phyloP scores from a whole-genome alignment of 2,797 vertebrate genomes.

The Potorous gilbertii region DNA sequence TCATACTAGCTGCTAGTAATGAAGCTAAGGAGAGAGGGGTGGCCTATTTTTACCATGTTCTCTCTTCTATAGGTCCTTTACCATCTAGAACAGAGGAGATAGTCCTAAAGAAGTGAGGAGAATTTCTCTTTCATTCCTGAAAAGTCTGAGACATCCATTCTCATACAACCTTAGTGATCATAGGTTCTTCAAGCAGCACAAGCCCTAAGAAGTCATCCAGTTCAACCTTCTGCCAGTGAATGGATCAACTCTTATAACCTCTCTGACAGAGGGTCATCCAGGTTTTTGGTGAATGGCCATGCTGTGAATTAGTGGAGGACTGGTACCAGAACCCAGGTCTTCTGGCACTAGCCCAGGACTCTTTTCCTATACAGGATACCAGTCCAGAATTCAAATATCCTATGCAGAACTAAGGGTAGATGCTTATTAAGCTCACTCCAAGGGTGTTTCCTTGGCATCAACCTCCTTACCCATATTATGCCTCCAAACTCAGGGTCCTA shows the following conservation, averaged over 20 bases:
- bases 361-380: neutral
- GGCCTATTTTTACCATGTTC: neutral
- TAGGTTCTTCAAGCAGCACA: neutral
- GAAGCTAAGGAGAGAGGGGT: neutral
- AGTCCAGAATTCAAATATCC: neutral
- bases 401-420: neutral
- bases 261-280: neutral
- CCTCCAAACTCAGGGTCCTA: neutral
- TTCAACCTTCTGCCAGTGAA: neutral
- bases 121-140: neutral
- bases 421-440: neutral
- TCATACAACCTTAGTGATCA: neutral
- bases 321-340: neutral
- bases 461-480: neutral
- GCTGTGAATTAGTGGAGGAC: neutral
- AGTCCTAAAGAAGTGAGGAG: neutral
- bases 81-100: neutral
- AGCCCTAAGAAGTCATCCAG: neutral
- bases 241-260: neutral
- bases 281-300: neutral
- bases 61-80: neutral
- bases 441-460: neutral
- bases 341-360: neutral
- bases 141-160: neutral
- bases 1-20: neutral